These are phyloP conservation scores for Calephelis virginiensis DNA, from an alignment of 1,140 invertebrate species.

Conservation along the genomic window DNA sequence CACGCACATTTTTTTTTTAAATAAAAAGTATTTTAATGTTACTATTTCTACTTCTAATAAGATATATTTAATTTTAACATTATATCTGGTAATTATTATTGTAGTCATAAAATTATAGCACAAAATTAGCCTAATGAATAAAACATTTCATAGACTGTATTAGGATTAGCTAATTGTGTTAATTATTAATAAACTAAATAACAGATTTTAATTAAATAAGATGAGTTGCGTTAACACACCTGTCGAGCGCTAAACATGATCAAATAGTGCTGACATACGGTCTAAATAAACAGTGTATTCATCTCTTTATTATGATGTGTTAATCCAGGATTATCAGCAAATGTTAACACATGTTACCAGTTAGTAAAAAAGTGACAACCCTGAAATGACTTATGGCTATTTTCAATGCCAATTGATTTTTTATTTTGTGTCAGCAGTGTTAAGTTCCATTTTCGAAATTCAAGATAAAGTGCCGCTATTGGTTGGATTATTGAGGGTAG, in stretches of 20 bases:
- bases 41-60: no score
- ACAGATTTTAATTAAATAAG: slow-evolving; percentile 45
- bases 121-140: no score
- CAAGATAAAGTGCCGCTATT: slow-evolving; percentile 42
- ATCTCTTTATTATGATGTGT: slow-evolving; percentile 78
- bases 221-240: slow-evolving; percentile 61
- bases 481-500: slow-evolving; percentile 70
- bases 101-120: no score
- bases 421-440: slow-evolving; percentile 28
- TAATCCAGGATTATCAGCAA: slow-evolving; percentile 77
- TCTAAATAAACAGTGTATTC: slow-evolving; percentile 70
- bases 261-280: slow-evolving; percentile 67
- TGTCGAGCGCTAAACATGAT: slow-evolving; percentile 60
- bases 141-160: no score
- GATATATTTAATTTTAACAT: no score
- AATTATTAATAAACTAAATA: slow-evolving; percentile 8
- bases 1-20: no score
- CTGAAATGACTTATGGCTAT: slow-evolving; percentile 38
- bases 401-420: slow-evolving; percentile 28
- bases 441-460: slow-evolving; percentile 39
- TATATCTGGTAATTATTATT: no score
- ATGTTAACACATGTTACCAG: slow-evolving; percentile 78
- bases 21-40: no score
- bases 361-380: slow-evolving; percentile 59
- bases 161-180: no score